Percentiles rank a stretch among this genome's conserved stretches.
These are phyloP conservation scores for Spinibarbus caldwelli DNA, from an alignment of 2,797 vertebrate species.

Conservation along the genomic window DNA sequence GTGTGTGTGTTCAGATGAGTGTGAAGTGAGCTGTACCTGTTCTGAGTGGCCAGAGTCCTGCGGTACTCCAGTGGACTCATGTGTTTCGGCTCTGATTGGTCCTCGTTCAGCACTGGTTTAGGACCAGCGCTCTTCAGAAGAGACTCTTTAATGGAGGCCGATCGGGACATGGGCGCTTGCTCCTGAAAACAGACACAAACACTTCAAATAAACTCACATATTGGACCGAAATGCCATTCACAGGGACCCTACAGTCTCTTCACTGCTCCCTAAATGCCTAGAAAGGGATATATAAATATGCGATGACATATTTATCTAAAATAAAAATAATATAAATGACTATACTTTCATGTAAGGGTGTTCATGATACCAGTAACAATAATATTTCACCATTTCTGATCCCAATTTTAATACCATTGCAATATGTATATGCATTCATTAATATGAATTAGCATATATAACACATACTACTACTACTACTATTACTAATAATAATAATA, in stretches of 20 bases:
- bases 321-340: no score
- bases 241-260: neutral
- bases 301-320: neutral
- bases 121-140: constrained; percentile 17
- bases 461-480: no score
- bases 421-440: no score
- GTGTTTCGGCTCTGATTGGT: neutral
- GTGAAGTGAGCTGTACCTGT: constrained; percentile 40
- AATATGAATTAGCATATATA: no score
- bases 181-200: constrained; percentile 19
- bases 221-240: neutral
- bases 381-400: neutral
- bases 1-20: neutral
- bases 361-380: neutral
- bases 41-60: constrained; percentile 33
- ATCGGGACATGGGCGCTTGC: neutral
- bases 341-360: neutral
- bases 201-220: neutral
- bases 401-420: neutral
- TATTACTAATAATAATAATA: no score
- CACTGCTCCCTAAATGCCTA: no score
- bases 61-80: neutral
- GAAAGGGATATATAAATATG: neutral
- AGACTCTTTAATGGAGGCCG: constrained; percentile 26
- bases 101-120: neutral